Evolutionary conservation across 2,888 invertebrate genomes (phyloP).

Genomic region (Orthosia gracilis): DNA sequence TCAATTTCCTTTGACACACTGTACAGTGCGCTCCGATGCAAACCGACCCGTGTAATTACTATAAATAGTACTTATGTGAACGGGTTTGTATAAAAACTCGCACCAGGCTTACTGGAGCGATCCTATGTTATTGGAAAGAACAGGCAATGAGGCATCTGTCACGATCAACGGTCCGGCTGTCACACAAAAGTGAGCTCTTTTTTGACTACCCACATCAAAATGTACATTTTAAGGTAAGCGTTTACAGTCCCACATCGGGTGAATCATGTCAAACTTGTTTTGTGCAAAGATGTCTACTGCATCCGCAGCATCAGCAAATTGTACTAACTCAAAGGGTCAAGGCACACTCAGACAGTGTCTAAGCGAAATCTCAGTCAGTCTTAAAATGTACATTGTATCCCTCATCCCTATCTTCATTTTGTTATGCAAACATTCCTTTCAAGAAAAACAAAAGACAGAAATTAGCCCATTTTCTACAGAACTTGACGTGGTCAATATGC

Average conservation of each 20-base stretch:
- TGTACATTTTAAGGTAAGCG: slow-evolving; percentile 1
- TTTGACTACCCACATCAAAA: slow-evolving; percentile 49
- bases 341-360: too few species aligned
- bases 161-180: slow-evolving; percentile 55
- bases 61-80: neutral
- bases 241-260: neutral
- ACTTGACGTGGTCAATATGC: too few species aligned
- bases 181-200: slow-evolving; percentile 58
- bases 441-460: too few species aligned
- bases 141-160: slow-evolving; percentile 68
- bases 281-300: too few species aligned
- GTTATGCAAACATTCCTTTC: too few species aligned
- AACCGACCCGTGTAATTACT: neutral
- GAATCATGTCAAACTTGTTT: neutral
- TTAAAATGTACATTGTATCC: too few species aligned
- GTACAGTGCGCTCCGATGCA: neutral
- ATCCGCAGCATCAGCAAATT: too few species aligned
- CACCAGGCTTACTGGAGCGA: slow-evolving; percentile 18
- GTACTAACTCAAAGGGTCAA: too few species aligned
- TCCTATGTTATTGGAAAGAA: slow-evolving; percentile 75
- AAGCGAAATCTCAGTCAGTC: too few species aligned
- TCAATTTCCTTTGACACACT: neutral
- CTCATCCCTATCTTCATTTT: too few species aligned
- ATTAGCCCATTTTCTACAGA: too few species aligned
- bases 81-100: slow-evolving; percentile 5